phyloP scores from a whole-genome alignment of 2,888 invertebrate species.

The Cybosia mesomella region DNA sequence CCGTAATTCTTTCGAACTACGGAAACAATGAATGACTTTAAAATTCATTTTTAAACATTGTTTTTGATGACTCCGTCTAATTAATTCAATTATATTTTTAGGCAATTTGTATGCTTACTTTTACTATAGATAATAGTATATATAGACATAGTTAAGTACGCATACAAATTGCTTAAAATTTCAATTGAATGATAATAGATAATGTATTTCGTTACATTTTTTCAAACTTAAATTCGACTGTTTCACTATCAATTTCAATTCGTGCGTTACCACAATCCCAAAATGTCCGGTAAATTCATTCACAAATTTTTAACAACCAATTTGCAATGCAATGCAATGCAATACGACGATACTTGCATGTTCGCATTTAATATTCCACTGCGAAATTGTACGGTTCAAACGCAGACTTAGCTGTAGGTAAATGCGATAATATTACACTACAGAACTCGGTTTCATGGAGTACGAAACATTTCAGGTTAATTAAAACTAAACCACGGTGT shows the following conservation, averaged over 20 bases:
- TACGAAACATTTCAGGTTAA: constrained; percentile 30
- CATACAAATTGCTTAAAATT: no score
- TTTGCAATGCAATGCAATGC: constrained; percentile 7
- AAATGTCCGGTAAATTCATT: neutral
- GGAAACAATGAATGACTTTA: no score
- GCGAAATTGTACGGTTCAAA: constrained; percentile 30
- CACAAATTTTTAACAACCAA: constrained; percentile 9
- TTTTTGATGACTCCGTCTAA: no score
- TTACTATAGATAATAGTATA: no score
- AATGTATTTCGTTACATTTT: neutral
- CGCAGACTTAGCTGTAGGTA: constrained; percentile 29
- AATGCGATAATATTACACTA: constrained; percentile 28
- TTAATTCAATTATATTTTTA: no score
- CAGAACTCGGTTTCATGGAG: constrained; percentile 20
- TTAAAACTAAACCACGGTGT: constrained; percentile 19
- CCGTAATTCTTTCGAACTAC: no score
- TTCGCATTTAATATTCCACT: constrained; percentile 27
- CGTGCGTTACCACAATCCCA: neutral
- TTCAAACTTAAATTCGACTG: neutral
- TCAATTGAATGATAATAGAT: no score
- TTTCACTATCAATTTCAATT: neutral
- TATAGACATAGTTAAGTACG: no score
- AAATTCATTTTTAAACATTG: no score
- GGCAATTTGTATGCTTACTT: no score
- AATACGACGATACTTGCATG: constrained; percentile 9